Evolutionary conservation across 2,888 invertebrate species (phyloP), one percentile per base, ranked within the genome.

Genomic region (Folsomia manolachei): DNA sequence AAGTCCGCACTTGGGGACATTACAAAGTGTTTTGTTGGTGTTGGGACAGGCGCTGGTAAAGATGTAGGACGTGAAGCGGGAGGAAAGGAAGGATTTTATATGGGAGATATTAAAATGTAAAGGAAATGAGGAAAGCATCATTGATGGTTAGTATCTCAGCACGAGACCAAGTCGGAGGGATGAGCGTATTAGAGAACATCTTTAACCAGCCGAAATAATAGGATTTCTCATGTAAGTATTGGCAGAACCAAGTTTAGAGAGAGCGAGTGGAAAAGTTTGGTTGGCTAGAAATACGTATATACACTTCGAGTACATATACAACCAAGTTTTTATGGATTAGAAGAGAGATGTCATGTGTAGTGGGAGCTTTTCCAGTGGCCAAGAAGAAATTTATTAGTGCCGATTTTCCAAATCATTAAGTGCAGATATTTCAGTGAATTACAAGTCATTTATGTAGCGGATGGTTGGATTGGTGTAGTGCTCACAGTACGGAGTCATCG

Each of bases 391-490:
- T 81, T 81, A 81, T 81, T 81, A 81, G 81, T 81, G 80, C 80
- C 81, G 80, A 81, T 81, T 81, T 81, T 81, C 81, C 81, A 81
- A 81, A 79, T 80, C 81, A 81, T 81, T 81, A 81, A 80, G 78
- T 80, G 78, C 81, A 80, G 81, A 81, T 79, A 81, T 81, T 81
- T 80, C 79, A 80, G 81, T 81, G 81, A 81, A 81, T 81, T 81
- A 81, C 81, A 80, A 79, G 80, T 81, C 81, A 78, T 81, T 81
- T 80, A 80, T 78, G 80, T 79, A 79, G 79, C 80, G 80, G 79
- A 81, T 80, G 80, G 79, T 74, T 79, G 80, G n/a, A 77, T 74
- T 76, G 77, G 75, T 75, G 76, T n/a, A n/a, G n/a, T 77, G 71
- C 75, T 80, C 79, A 70, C 77, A 77, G 78, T 78, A 79, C 79